Evolutionary conservation across 1,140 invertebrate species (phyloP), one percentile per base, ranked within the genome.

Genomic region (Potamilus streckersoni): DNA sequence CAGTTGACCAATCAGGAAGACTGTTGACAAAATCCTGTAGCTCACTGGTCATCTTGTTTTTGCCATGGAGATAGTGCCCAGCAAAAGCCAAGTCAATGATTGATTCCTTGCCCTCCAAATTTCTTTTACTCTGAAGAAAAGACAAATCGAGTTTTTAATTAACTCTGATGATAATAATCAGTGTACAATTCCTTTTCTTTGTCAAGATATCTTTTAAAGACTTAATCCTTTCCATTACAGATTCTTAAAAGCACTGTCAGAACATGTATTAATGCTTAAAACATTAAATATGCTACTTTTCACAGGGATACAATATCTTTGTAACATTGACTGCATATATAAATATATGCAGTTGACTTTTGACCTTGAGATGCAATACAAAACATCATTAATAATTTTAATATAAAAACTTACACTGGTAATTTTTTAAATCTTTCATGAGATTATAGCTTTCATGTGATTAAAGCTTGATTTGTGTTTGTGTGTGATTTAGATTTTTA

Each of bases 31-130:
- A 81, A 17, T 71, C 71, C 0, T 72, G 66, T 19, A 84, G 20
- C n/a, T 79, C 79, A 27, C 64, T 67, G 0, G 92, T 92, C 57
- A 84, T 87, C 87, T 93, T 92, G 56, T 92, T 86, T 77, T 91
- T 85, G 1, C 93, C 93, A 80, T 93, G 93, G 38, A 94, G 83
- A 83, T 93, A 92, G 78, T 94, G 93, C 2, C 93, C 92, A 68
- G 91, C 91, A 69, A 93, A 84, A 16, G 92, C 92, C 59, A 94
- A 87, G 55, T 93, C 92, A 76, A 94, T 71, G 16, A 89, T 57
- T 31, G 73, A 61, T 20, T 80, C 68, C 14, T 74, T 62, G 8
- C 57, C 56, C 49, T 72, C 58, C 62, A 79, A 62, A 14, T 62
- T 63, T 49, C 19, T 6, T 20, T 76, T 60, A 11, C 81, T 79